Base-by-base conservation (phyloP, 2,113 vertebrate genomes). In the Sinocyclocheilus rhinocerous region DNA sequence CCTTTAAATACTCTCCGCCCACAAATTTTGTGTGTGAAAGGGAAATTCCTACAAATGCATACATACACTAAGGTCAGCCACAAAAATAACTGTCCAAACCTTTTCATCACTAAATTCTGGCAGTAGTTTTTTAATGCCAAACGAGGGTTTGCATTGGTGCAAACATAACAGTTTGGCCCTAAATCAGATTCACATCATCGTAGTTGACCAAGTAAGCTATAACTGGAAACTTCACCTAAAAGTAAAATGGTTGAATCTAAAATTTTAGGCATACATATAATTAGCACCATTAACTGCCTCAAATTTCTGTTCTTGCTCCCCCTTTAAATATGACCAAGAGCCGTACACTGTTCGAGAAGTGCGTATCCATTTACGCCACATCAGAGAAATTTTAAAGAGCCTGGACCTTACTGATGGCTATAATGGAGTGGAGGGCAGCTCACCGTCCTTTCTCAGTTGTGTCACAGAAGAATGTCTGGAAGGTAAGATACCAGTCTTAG, bases 341-440 rank as follows among this genome's bases (percentile, higher is more conserved):
- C 95, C 96, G 0, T 99, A 99, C 90, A 97, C 96, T 0, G 95
- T 99, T 24, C 96, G 97, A 4, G 97, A 99, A 85, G 97, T 97
- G 88, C 96, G 97, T 76, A 97, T 99, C 87, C 98, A 99, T 0
- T 96, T 99, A 87, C 95, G 96, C 57, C 98, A 99, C 3, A 95
- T 99, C 63, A 95, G 97, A 70, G 96, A 98, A 89, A 96, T 99
- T 18, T 92, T 99, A 81, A 97, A 97, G 93, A 98, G 98, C 87
- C 94, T 99, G 5, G 97, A 99, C 89, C 96, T 96, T 0, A 95
- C 97, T 0, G 98, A 99, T 78, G 96, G 97, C 20, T 98, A 97
- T 92, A 98, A 99, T 2, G 97, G 97, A 1, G 93, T 97, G 70
- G 97, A 99, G 90, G 97, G 97, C 91, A 96, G 97, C 90, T 99